phyloP scores from a whole-genome alignment of 2,888 invertebrate species.

The Scaeva pyrastri region DNA sequence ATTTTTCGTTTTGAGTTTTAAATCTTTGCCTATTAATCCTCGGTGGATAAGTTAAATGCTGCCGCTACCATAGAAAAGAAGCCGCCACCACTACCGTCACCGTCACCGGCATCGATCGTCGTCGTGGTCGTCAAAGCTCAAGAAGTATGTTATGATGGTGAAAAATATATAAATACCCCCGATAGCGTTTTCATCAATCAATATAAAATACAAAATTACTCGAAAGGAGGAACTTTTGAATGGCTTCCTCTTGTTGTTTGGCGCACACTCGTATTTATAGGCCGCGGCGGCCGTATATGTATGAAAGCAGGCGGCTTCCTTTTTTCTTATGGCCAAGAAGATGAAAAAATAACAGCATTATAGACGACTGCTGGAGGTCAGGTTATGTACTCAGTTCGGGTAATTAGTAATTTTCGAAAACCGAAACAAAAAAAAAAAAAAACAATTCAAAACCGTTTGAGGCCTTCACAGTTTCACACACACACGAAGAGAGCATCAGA shows the following conservation, averaged over 20 bases:
- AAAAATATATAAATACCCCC: conserved; percentile 56
- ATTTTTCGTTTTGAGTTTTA: conserved; percentile 9
- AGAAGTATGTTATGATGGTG: neutral
- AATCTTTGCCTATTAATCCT: conserved; percentile 39
- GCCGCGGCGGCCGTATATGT: neutral
- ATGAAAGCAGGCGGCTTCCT: conserved; percentile 13
- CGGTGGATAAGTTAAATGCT: conserved; percentile 38
- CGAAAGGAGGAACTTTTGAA: conserved; percentile 29
- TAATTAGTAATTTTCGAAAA: conserved; percentile 53
- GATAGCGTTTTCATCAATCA: conserved; percentile 72
- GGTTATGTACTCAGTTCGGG: conserved; percentile 59
- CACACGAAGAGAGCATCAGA: conserved; percentile 19
- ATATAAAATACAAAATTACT: conserved; percentile 61
- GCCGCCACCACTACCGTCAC: neutral
- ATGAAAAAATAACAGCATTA: conserved; percentile 2
- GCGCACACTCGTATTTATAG: neutral
- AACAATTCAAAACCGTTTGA: conserved; percentile 22
- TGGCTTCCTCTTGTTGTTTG: neutral
- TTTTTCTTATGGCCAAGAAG: neutral
- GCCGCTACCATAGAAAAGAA: conserved; percentile 21
- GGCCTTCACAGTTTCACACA: conserved; percentile 26
- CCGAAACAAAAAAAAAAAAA: conserved; percentile 1
- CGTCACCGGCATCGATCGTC: no score
- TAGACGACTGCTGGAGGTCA: conserved; percentile 25
- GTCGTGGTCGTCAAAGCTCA: neutral